Evolutionary conservation across 2,113 vertebrate species (phyloP), one percentile per base, ranked within the genome.

Genomic region (Pollimyrus isidori): DNA sequence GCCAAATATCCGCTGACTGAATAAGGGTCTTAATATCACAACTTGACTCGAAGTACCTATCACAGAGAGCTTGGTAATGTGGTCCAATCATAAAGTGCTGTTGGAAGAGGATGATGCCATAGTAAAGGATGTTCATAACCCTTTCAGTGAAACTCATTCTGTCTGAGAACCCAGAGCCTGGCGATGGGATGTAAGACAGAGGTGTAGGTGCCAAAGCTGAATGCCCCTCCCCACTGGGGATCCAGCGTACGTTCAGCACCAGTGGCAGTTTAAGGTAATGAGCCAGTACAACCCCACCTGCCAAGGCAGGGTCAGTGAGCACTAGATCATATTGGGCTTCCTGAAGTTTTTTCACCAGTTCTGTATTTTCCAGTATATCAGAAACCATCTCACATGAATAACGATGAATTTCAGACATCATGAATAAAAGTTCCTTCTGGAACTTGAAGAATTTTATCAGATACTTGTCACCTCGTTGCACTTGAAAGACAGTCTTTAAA

Each of bases 101-200:
- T n/a, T 56, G 21, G 7, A 4, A 39, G 26, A 69, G 13, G 3
- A 84, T 88, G 10, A 90, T 7, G 56, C n/a, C 30, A 87, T 91
- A 88, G 2, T 85, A 7, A 10, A 83, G 2, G 1, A 90, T 62
- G 88, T 92, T 92, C 65, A 53, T 49, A 17, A 90, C 52, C 23
- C 90, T 91, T 58, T 92, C 88, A 10, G 73, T 26, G 62, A 92
- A 91, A 46, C 7, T 58, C 92, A 92, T 91, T 39, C 49, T 89
- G 23, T 91, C 91, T 39, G 87, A 49, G 88, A 96, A 96, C 1
- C 96, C 95, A 4, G 92, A 90, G 56, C 89, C 88, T 69, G 69
- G 62, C 3, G 88, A 46, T 1, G 92, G 92, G 21, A 92, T 87
- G 17, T 91, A 91, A 23, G 92, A 92, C 49, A 87, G 80, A 2